Evolutionary conservation across 2,888 invertebrate species (phyloP), one percentile per base, ranked within the genome.

Genomic region (Sphaeridia pumilis): DNA sequence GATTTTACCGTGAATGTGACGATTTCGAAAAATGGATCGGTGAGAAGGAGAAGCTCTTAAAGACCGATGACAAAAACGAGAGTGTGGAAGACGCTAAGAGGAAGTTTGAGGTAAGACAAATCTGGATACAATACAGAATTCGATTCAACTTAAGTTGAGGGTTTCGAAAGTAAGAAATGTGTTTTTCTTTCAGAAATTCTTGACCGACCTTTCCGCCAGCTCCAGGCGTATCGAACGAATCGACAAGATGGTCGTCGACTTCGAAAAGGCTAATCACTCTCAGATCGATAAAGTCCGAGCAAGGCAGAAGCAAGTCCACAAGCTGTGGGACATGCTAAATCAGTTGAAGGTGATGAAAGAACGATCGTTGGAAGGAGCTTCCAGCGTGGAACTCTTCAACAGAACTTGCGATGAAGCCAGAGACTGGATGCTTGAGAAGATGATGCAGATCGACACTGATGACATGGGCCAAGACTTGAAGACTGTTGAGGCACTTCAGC

Each of bases 391-490:
- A 69, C 74, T 95, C 7, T 98, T 95, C 75, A 83, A 90, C 68
- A 84, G 93, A 50, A 89, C 90, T 0, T 97, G 95, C 71, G 93
- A 92, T 68, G 97, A 97, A 70, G 89, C 94, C 0, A 81, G 85
- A 61, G 93, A 93, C 68, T 97, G 97, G 95, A 95, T 98, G 86
- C 76, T 82, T 50, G 95, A 95, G 73, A 97, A 97, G 72, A 87
- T 89, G 75, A 82, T 83, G 57, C 89, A 92, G 69, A 71, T 94
- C 54, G 89, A 88, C 42, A 68, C 70, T n/a, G 60, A 61, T 49
- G 81, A 81, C 31, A 70, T 83, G 2, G 89, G 87, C 0, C 46
- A 52, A 21, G 94, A 94, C 72, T 75, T 94, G 38, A 83, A 89
- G 66, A 90, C 92, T 0, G 92, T 93, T 0, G 83, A 87, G 66